Percentiles rank a stretch among this genome's conserved stretches.
Conservation (phyloP, 1,140 invertebrate genomes). For the Cyclargus thomasi region DNA sequence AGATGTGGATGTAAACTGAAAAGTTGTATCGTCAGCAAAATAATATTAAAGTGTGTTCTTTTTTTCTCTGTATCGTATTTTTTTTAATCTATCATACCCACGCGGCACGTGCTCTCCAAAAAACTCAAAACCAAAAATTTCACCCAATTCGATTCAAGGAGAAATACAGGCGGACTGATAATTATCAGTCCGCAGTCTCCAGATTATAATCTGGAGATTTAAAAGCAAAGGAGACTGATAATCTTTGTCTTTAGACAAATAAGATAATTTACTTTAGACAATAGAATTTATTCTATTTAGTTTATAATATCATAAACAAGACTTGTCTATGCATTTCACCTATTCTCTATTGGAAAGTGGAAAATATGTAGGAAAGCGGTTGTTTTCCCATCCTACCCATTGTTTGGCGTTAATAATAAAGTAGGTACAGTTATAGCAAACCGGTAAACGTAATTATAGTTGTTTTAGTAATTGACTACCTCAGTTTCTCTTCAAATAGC, state of each 20-base stretch:
- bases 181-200: too few species aligned
- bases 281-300: too few species aligned
- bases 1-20: conserved; percentile 66
- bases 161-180: too few species aligned
- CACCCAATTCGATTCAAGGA: too few species aligned
- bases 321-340: background rate
- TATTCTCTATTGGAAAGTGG: background rate
- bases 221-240: too few species aligned
- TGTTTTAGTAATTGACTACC: background rate
- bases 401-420: background rate
- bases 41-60: conserved; percentile 22
- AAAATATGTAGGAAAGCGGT: background rate
- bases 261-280: too few species aligned
- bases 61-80: too few species aligned
- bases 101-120: too few species aligned
- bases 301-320: background rate
- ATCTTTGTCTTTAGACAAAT: too few species aligned
- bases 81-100: too few species aligned
- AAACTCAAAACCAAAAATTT: too few species aligned
- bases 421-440: background rate
- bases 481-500: background rate
- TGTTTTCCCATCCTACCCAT: background rate
- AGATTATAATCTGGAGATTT: too few species aligned
- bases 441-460: background rate
- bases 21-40: conserved; percentile 48